phyloP scores from a whole-genome alignment of 2,113 vertebrate species.

The Pelobates fuscus region DNA sequence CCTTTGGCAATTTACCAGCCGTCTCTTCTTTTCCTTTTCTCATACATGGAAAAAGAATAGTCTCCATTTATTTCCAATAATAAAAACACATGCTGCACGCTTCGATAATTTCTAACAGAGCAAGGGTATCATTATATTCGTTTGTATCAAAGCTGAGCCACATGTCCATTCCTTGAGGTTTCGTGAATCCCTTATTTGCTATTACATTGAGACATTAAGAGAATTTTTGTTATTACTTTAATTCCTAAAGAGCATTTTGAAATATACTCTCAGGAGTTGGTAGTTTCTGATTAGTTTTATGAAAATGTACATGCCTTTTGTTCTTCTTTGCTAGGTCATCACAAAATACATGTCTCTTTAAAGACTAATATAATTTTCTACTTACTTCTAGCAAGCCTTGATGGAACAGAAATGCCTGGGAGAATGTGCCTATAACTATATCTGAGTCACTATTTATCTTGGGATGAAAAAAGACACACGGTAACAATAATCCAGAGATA shows the following conservation, averaged over 20 bases:
- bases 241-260: constrained; percentile 3
- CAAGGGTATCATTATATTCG: background rate
- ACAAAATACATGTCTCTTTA: no score
- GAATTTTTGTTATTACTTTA: constrained; percentile 18
- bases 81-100: constrained; percentile 7
- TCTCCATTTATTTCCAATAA: constrained; percentile 31
- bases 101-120: constrained; percentile 1
- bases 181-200: constrained; percentile 14
- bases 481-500: no score
- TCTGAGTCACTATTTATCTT: no score
- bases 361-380: no score
- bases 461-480: no score
- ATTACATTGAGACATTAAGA: constrained; percentile 13
- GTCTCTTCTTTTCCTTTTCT: constrained; percentile 1
- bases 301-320: no score
- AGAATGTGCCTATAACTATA: no score
- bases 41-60: constrained; percentile 13
- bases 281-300: no score
- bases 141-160: background rate
- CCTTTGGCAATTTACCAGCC: constrained; percentile 20
- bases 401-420: no score
- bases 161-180: constrained; percentile 12
- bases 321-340: no score
- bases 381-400: no score
- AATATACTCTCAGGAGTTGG: no score